Conservation (phyloP, 2,888 invertebrate genomes). For the Pristionchus maxplancki region DNA sequence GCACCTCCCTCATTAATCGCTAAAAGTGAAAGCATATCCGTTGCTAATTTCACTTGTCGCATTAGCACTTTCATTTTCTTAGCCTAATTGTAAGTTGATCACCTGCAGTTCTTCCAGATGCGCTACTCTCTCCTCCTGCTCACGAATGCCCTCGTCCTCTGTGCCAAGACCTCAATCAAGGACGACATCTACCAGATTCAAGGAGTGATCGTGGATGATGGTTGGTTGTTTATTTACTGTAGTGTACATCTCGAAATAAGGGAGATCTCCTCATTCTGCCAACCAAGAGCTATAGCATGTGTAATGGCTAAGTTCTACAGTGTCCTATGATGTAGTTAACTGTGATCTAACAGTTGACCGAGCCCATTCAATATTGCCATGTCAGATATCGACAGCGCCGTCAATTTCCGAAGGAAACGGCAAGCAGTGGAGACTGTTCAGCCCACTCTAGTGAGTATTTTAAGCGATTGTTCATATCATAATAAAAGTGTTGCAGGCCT, state of each 20-base stretch:
- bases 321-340: too few relatives aligned
- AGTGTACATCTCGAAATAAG: too few relatives aligned
- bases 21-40: not conserved
- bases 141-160: not conserved
- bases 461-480: too few relatives aligned
- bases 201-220: not conserved
- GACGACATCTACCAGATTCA: not conserved
- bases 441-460: not conserved
- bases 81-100: not conserved
- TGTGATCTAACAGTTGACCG: too few relatives aligned
- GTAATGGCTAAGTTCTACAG: too few relatives aligned
- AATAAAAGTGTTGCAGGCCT: not conserved
- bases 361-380: too few relatives aligned
- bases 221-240: not conserved
- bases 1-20: too few relatives aligned
- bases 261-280: too few relatives aligned
- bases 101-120: not conserved
- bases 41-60: too few relatives aligned
- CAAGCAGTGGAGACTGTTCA: not conserved
- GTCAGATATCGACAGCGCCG: not conserved
- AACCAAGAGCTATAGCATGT: too few relatives aligned
- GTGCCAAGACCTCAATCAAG: not conserved
- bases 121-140: not conserved
- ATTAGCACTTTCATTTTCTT: not conserved
- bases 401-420: not conserved